These are phyloP conservation scores for Ivindomyrus marchei DNA, from an alignment of 2,113 vertebrate species.

Conservation along the genomic window DNA sequence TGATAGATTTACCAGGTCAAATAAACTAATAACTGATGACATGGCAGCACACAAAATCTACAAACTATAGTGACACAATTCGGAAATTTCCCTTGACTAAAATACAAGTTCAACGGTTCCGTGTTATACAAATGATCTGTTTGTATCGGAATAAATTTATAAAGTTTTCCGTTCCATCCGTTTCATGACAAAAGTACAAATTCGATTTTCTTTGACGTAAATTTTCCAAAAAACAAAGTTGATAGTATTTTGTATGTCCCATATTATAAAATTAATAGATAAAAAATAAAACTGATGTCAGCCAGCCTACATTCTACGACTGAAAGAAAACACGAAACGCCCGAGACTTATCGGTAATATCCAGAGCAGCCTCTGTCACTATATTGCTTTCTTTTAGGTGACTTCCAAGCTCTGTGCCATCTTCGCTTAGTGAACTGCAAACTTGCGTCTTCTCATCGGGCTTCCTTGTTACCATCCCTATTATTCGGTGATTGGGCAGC, in stretches of 20 bases:
- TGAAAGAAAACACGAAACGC: background rate
- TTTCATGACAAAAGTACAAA: background rate
- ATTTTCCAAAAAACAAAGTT: background rate
- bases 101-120: background rate
- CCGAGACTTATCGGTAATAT: background rate
- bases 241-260: background rate
- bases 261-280: background rate
- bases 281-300: background rate
- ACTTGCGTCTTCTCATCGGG: conserved; percentile 14
- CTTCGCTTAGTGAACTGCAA: conserved; percentile 17
- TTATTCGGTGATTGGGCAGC: conserved; percentile 28
- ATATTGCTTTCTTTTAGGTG: background rate
- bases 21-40: conserved; percentile 49
- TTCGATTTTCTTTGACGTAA: background rate
- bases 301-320: background rate
- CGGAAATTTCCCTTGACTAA: background rate
- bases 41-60: conserved; percentile 29
- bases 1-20: conserved; percentile 61
- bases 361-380: background rate
- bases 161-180: background rate
- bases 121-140: background rate
- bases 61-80: background rate
- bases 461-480: conserved; percentile 21
- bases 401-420: conserved; percentile 14
- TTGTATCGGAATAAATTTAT: background rate